Conservation (phyloP, 2,888 invertebrate species). For the Coremacera marginata region DNA sequence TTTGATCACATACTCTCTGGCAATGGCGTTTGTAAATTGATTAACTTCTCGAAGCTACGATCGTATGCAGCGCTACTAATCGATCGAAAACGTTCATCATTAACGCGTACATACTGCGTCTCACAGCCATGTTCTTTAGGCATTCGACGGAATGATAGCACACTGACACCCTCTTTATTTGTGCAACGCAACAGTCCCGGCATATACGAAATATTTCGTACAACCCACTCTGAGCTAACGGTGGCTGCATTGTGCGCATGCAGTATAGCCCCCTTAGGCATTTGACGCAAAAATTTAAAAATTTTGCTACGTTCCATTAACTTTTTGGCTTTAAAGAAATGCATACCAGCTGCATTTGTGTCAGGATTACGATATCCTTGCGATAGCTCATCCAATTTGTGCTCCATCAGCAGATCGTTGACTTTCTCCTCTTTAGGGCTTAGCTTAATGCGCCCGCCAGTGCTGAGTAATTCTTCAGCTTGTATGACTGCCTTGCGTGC, state of each 20-base stretch:
- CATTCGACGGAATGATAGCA: conserved; percentile 55
- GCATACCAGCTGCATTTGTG: conserved; percentile 70
- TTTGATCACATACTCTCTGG: conserved; percentile 64
- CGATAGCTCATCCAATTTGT: conserved; percentile 60
- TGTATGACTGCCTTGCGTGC: conserved; percentile 61
- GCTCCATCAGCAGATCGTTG: conserved; percentile 61
- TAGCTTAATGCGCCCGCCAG: conserved; percentile 61
- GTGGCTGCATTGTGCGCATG: conserved; percentile 72
- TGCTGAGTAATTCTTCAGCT: conserved; percentile 61
- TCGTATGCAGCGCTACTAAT: conserved; percentile 71
- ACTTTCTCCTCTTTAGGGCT: conserved; percentile 57
- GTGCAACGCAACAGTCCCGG: conserved; percentile 62
- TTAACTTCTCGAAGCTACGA: conserved; percentile 70
- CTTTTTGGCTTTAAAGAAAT: conserved; percentile 72
- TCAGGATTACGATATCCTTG: conserved; percentile 59
- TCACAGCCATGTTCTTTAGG: conserved; percentile 54
- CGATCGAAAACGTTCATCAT: conserved; percentile 66
- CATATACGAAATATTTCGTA: conserved; percentile 71
- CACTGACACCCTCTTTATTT: conserved; percentile 47
- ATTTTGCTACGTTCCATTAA: conserved; percentile 72
- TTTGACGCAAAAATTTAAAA: conserved; percentile 71
- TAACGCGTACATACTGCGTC: conserved; percentile 56
- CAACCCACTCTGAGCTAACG: conserved; percentile 71
- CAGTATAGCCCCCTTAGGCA: conserved; percentile 74
- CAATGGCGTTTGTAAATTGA: conserved; percentile 73